Conservation (phyloP, 92 coral and sea anemone genomes). For the Ricordea florida region DNA sequence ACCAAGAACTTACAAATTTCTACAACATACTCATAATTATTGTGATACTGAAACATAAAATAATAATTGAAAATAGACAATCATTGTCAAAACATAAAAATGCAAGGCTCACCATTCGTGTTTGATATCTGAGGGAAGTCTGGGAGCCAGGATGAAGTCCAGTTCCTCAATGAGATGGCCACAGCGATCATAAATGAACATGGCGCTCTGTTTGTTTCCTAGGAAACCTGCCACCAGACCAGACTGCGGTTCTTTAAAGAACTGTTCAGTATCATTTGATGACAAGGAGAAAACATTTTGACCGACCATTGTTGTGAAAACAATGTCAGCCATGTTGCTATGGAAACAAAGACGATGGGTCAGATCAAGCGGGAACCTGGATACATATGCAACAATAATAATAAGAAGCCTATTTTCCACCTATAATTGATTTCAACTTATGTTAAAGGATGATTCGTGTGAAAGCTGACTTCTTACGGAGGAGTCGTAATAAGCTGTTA, state of each 20-base stretch:
- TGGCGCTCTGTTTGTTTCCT: constrained; percentile 11
- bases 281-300: not conserved
- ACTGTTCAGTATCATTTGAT: constrained; percentile 12
- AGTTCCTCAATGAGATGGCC: constrained; percentile 26
- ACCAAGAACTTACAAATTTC: no score
- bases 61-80: no score
- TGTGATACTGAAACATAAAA: no score
- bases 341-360: not conserved
- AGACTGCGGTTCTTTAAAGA: constrained; percentile 37
- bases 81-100: not conserved
- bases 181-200: constrained; percentile 54
- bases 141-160: not conserved
- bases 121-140: not conserved
- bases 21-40: no score
- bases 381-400: no score
- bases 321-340: constrained; percentile 18
- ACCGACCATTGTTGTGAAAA: constrained; percentile 9
- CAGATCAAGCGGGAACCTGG: no score
- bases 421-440: no score
- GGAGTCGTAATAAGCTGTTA: no score
- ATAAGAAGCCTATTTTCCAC: no score
- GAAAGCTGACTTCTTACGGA: no score
- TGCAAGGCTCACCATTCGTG: not conserved
- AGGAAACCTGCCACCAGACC: constrained; percentile 14
- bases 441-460: no score